Base-by-base conservation (phyloP, 2,888 invertebrate species). In the Drosophila nigricruria region DNA sequence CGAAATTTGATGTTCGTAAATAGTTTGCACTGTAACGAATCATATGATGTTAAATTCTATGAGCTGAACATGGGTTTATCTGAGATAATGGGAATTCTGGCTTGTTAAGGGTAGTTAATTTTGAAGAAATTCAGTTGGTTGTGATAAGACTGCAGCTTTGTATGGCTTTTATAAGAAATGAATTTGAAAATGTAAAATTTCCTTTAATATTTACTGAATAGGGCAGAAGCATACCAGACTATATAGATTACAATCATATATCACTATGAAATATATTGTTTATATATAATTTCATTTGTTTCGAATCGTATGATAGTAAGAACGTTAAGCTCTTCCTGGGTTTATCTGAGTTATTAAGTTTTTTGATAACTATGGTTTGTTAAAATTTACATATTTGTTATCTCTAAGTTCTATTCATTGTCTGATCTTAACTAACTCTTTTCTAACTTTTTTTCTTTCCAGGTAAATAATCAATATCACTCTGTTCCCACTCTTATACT, bases 401-500 rank as follows among this genome's bases (percentile, higher is more conserved):
- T 30, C 1, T 8, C 8, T 1, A 12, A 20, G 18, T 23, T 30
- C 3, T 18, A 25, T 47, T 25, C 0, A 16, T 30, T 23, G 5
- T 14, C n/a, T 20, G 12, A 47, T 10, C 16, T 60, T 5, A 25
- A 34, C 62, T 81, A 74, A 88, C 43, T 4, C 30, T 43, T 77
- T 65, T 52, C 42, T n/a, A 10, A 38, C 53, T 74, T 42, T 54
- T 87, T 68, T 70, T 83, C 53, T 57, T 91, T 91, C 9, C 91
- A 91, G 92, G 91, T 91, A 91, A 88, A 67, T 61, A 40, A 53
- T 20, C 10, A 23, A 66, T 71, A 54, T 30, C 30, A 45, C 23
- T 42, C 49, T 42, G 38, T 62, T 16, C 47, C 38, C 27, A 32
- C 27, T 20, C 52, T 32, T 54, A 58, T 18, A 82, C 82, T 73